Evolutionary conservation across 2,888 invertebrate species (phyloP).

Genomic region (Apodemia zela): DNA sequence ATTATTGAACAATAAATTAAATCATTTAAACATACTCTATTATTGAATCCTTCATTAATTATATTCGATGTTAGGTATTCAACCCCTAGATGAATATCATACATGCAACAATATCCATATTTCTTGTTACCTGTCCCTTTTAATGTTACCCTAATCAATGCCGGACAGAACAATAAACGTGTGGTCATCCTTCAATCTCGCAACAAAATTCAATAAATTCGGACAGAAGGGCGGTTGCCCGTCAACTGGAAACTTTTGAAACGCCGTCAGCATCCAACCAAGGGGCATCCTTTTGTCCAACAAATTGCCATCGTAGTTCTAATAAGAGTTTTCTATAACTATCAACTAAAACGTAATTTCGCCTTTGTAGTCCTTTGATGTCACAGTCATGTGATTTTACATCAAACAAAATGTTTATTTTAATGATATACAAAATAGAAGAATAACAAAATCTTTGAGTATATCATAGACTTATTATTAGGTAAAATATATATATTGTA

Average conservation of each 20-base stretch:
- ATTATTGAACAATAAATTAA: not conserved
- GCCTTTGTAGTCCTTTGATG: conserved; percentile 67
- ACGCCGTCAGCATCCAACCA: conserved; percentile 58
- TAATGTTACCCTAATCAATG: conserved; percentile 58
- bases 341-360: conserved; percentile 66
- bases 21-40: not conserved
- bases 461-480: too few species aligned
- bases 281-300: conserved; percentile 71
- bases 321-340: conserved; percentile 72
- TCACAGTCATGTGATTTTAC: conserved; percentile 39
- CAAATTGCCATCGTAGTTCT: conserved; percentile 72
- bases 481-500: too few species aligned
- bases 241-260: conserved; percentile 72
- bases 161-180: conserved; percentile 63
- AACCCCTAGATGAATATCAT: not conserved
- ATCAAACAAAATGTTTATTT: conserved; percentile 37
- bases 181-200: conserved; percentile 62
- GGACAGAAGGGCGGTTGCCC: conserved; percentile 53
- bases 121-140: conserved; percentile 31
- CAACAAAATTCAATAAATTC: conserved; percentile 72
- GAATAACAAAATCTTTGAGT: not conserved
- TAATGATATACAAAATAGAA: conserved; percentile 18
- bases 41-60: not conserved
- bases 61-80: not conserved
- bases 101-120: not conserved